A percentile compares a stretch with the other conserved stretches of the same genome.
Conservation (phyloP, 1,140 invertebrate species). For the Pissodes strobi region DNA sequence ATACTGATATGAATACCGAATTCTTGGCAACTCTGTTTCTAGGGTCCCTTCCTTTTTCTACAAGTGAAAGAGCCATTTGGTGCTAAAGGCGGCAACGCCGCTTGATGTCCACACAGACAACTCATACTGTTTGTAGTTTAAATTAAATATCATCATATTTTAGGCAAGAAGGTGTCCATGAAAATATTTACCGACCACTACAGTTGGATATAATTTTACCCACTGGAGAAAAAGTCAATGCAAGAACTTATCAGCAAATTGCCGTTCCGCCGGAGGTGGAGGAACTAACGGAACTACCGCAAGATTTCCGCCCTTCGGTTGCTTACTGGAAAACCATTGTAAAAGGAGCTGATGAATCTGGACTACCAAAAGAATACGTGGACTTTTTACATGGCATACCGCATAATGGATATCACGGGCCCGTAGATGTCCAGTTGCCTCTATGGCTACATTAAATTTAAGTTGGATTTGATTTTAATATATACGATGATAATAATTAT, state of each 20-base stretch:
- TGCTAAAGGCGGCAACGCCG: too few relatives aligned
- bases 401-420: constrained; percentile 68
- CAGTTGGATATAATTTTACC: constrained; percentile 63
- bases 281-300: constrained; percentile 56
- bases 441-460: constrained; percentile 26
- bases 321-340: constrained; percentile 69
- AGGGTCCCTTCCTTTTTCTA: too few relatives aligned
- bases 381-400: constrained; percentile 64
- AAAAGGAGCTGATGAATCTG: constrained; percentile 70
- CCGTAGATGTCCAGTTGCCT: constrained; percentile 42
- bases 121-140: too few relatives aligned
- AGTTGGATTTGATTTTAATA: too few relatives aligned
- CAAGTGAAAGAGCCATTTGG: too few relatives aligned
- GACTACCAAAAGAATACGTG: constrained; percentile 71
- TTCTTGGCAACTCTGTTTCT: too few relatives aligned
- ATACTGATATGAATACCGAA: too few relatives aligned
- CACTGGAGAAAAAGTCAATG: constrained; percentile 60
- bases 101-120: too few relatives aligned
- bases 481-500: too few relatives aligned
- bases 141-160: too few relatives aligned
- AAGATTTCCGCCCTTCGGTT: constrained; percentile 68
- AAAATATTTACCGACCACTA: constrained; percentile 69
- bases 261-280: constrained; percentile 56
- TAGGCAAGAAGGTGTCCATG: constrained; percentile 76
- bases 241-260: constrained; percentile 70